Conservation (phyloP, 2,113 vertebrate species). For the Bufo gargarizans region DNA sequence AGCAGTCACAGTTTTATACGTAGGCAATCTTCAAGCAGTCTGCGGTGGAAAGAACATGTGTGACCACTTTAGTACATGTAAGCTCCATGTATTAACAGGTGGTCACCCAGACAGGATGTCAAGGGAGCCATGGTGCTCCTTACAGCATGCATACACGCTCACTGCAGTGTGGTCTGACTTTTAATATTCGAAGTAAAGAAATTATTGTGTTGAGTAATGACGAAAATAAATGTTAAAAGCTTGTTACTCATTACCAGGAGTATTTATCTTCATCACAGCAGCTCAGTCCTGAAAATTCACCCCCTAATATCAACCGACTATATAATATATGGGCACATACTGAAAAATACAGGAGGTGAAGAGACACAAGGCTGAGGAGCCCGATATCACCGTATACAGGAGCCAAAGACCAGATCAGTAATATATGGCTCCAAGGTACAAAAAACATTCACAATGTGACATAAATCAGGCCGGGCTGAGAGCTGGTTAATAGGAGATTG, state of each 20-base stretch:
- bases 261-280: neutral
- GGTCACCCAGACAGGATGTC: neutral
- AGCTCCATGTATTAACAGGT: neutral
- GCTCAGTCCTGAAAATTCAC: neutral
- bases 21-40: neutral
- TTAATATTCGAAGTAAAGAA: neutral
- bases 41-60: neutral
- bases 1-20: too few relatives aligned
- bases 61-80: neutral
- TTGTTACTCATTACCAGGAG: neutral
- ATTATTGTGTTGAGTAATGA: neutral
- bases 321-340: neutral
- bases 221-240: neutral
- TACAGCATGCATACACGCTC: too few relatives aligned
- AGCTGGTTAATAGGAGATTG: conserved; percentile 2
- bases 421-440: neutral
- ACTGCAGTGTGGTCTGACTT: too few relatives aligned
- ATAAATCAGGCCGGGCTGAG: conserved; percentile 16
- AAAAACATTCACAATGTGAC: neutral
- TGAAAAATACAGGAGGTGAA: neutral
- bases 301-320: neutral
- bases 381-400: neutral
- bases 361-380: neutral
- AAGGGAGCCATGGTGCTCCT: too few relatives aligned
- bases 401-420: neutral